Base-by-base conservation (phyloP, 2,888 invertebrate species). In the Himalopsyche tibetana region DNA sequence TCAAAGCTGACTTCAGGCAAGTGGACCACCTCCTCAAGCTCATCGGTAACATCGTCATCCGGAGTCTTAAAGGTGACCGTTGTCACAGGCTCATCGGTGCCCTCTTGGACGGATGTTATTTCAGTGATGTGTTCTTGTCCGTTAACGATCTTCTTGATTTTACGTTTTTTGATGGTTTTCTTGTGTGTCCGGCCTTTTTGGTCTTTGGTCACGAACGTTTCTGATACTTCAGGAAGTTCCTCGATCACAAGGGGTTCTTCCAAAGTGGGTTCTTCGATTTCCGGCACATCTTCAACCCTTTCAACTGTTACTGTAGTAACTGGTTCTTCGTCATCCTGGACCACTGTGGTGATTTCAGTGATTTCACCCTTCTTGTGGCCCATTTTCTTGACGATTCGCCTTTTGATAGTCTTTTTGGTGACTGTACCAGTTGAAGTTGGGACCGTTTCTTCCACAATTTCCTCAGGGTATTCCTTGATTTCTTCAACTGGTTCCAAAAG, bases 341-440 rank as follows among this genome's bases (percentile, higher is more conserved):
- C 38, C 84, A 92, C 90, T 6, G 93, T 93, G 4, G 92, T 90
- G 17, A 92, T 92, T 89, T 92, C 92, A 1, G 94, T 93, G 11
- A 92, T 90, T 89, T 93, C 93, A 87, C 92, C 90, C 82, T 93
- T 92, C 0, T 90, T 90, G 1, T 92, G 93, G 83, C 91, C 91
- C 86, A 90, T 91, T 84, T 92, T 92, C 89, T 92, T 94, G 1
- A 93, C 91, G 4, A 91, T 91, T 0, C 92, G 92, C 87, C 91
- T 94, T 4, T 92, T 93, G 0, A 91, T 91, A 4, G 91, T 80
- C 91, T 91, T 86, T 90, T 90, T 51, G 15, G 15, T 51, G 8
- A 51, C 4, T 15, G 51, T 51, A 4, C 51, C 51, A 4, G 15
- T 51, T 15, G 4, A 15, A 51, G 51, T 51, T 51, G 15, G 51